A percentile compares a stretch with the other conserved stretches of the same genome.
phyloP scores from a whole-genome alignment of 2,888 invertebrate genomes.

The Himalopsyche tibetana region DNA sequence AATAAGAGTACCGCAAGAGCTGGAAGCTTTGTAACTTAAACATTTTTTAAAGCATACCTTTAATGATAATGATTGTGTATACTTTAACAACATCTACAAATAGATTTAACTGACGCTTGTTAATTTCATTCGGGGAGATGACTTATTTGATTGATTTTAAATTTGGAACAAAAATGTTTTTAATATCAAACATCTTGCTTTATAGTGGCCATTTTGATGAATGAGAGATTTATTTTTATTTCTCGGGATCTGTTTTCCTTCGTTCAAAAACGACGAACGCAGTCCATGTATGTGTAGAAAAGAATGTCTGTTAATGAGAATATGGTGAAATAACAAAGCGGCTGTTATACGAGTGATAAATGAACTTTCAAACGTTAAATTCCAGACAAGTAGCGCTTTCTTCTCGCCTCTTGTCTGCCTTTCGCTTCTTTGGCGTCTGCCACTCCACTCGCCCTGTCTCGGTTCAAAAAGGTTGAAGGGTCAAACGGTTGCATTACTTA shows the following conservation, averaged over 20 bases:
- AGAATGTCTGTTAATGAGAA: slow-evolving; percentile 5
- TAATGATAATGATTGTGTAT: too few relatives aligned
- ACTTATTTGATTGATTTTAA: background rate
- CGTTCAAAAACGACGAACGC: background rate
- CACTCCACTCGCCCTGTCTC: slow-evolving; percentile 26
- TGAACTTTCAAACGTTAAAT: slow-evolving; percentile 30
- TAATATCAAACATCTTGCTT: background rate
- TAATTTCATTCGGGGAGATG: too few relatives aligned
- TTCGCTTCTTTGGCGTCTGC: slow-evolving; percentile 30
- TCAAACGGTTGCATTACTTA: slow-evolving; percentile 9
- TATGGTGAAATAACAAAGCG: slow-evolving; percentile 14
- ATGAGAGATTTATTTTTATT: background rate
- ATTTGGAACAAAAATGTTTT: background rate
- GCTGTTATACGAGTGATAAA: slow-evolving; percentile 22
- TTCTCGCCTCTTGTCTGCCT: slow-evolving; percentile 21
- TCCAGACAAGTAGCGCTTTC: slow-evolving; percentile 30
- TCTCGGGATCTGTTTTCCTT: background rate
- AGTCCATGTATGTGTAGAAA: background rate
- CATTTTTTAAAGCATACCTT: too few relatives aligned
- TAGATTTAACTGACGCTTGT: too few relatives aligned
- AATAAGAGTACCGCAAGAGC: too few relatives aligned
- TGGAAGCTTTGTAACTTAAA: too few relatives aligned
- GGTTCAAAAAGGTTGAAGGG: slow-evolving; percentile 24
- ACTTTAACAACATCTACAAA: too few relatives aligned
- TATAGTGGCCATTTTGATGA: background rate